phyloP scores from a whole-genome alignment of 2,113 vertebrate genomes.

The Motacilla alba region DNA sequence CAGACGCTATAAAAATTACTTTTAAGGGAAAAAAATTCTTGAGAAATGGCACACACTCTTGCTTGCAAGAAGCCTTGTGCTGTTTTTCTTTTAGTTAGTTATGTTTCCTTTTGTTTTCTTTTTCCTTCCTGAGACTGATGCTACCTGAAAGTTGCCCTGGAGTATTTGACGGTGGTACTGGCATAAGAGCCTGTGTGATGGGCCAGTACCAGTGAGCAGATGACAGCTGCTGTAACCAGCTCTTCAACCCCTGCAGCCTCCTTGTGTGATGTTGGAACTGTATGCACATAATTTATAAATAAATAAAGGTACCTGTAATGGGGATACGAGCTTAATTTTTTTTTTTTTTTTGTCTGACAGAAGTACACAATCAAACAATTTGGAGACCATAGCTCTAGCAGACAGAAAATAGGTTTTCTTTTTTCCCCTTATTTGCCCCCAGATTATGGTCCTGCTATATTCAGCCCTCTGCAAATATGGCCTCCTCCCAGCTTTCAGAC shows the following conservation, averaged over 20 bases:
- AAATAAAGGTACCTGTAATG: background rate
- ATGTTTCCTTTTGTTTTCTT: background rate
- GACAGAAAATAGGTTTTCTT: background rate
- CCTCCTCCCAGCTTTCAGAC: background rate
- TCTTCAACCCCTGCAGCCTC: background rate
- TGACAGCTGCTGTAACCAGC: background rate
- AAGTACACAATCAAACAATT: background rate
- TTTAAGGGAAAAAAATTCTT: background rate
- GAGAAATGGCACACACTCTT: background rate
- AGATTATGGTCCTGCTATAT: background rate
- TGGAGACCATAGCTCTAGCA: background rate
- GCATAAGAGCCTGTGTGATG: background rate
- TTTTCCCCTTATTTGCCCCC: background rate
- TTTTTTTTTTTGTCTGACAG: background rate
- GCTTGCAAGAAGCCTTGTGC: background rate
- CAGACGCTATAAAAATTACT: background rate
- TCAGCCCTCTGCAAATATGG: background rate
- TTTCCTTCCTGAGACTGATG: background rate
- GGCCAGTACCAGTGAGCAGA: background rate
- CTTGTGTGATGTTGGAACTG: background rate
- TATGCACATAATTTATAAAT: background rate
- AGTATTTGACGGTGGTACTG: background rate
- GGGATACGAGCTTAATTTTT: rapidly evolving
- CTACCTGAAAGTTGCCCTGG: background rate
- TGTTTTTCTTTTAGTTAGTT: background rate